These are phyloP conservation scores for Oreohelix idahoensis DNA, from an alignment of 1,140 invertebrate genomes.

Conservation along the genomic window DNA sequence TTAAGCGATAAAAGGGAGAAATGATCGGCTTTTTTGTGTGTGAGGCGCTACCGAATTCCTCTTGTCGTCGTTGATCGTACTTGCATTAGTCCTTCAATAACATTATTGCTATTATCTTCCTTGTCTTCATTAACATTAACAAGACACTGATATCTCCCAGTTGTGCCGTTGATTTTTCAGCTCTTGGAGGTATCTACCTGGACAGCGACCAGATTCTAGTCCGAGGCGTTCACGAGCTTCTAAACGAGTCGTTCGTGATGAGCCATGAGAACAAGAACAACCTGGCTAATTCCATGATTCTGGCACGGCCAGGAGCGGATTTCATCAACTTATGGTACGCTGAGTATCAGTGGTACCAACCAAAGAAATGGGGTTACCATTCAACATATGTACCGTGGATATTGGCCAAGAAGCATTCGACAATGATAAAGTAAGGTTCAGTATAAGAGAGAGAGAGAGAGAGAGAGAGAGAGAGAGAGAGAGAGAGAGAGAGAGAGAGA, in stretches of 20 bases:
- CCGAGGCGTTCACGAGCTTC: neutral
- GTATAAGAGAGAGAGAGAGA: no score
- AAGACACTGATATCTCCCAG: no score
- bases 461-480: no score
- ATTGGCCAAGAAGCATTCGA: slow-evolving; percentile 8
- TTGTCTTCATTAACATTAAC: no score
- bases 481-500: no score
- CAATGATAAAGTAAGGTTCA: slow-evolving; percentile 24
- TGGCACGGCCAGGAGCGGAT: neutral
- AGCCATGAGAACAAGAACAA: slow-evolving; percentile 38
- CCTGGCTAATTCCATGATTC: slow-evolving; percentile 33
- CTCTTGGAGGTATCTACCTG: slow-evolving; percentile 18
- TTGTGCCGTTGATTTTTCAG: no score
- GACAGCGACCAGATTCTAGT: slow-evolving; percentile 18
- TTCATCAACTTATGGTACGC: slow-evolving; percentile 24
- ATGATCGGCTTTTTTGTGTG: no score
- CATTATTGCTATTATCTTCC: no score
- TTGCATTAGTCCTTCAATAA: no score
- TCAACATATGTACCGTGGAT: slow-evolving; percentile 38
- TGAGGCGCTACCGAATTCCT: no score
- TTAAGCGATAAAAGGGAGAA: no score
- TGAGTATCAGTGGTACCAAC: slow-evolving; percentile 23
- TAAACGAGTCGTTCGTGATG: neutral
- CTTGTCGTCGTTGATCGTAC: no score
- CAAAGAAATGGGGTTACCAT: slow-evolving; percentile 39